Evolutionary conservation across 2,888 invertebrate species (phyloP).

Genomic region (Oxycera nigricornis): DNA sequence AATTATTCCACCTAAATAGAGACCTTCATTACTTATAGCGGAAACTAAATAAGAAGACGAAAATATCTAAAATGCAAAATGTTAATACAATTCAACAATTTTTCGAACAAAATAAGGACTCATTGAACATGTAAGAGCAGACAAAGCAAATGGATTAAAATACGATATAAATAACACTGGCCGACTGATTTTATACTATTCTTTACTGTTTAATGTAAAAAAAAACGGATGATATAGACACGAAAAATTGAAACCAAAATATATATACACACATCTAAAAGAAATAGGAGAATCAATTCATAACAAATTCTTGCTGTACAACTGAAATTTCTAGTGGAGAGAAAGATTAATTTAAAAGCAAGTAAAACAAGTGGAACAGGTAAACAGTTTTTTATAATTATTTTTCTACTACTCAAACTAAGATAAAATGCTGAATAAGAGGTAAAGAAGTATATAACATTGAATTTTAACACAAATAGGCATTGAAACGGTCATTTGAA

Average conservation of each 20-base stretch:
- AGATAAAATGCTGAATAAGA: neutral
- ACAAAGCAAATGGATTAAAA: too few relatives aligned
- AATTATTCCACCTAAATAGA: conserved; percentile 37
- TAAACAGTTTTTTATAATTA: conserved; percentile 29
- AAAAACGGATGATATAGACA: conserved; percentile 45
- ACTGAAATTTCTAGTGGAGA: neutral
- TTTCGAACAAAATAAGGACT: too few relatives aligned
- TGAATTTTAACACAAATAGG: neutral
- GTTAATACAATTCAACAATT: too few relatives aligned
- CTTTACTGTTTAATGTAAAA: conserved; percentile 46
- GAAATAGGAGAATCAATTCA: neutral
- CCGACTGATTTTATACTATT: conserved; percentile 49
- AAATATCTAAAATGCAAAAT: neutral
- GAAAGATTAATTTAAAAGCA: neutral
- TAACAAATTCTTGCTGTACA: neutral
- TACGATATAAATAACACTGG: conserved; percentile 47
- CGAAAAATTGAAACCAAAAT: conserved; percentile 27
- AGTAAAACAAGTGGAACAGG: neutral
- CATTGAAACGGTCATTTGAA: neutral
- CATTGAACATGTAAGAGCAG: too few relatives aligned
- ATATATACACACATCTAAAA: neutral
- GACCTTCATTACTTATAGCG: conserved; percentile 21
- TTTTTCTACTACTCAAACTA: conserved; percentile 34
- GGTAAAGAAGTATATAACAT: neutral
- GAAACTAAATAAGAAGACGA: neutral